phyloP scores from a whole-genome alignment of 2,113 vertebrate species.

The Thermophis baileyi region DNA sequence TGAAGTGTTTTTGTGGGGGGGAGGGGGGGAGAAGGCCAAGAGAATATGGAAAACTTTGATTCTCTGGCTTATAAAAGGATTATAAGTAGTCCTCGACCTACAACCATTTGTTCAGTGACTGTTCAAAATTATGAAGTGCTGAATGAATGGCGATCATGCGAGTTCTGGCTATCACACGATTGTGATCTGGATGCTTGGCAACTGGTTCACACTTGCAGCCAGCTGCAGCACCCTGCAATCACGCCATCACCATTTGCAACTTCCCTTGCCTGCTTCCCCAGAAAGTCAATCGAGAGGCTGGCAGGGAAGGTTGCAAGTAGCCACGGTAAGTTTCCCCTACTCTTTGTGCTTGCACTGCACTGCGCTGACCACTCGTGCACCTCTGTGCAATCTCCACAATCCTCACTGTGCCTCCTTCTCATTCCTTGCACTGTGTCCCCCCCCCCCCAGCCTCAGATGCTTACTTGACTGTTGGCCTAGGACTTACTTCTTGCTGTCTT shows the following conservation, averaged over 20 bases:
- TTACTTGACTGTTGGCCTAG: not conserved
- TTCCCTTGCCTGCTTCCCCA: not conserved
- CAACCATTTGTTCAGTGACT: not conserved
- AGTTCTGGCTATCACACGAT: not conserved
- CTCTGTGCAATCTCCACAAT: not conserved
- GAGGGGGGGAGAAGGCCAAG: not conserved
- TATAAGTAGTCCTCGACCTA: not conserved
- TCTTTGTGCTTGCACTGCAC: not conserved
- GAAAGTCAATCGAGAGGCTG: not conserved
- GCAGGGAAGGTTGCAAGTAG: not conserved
- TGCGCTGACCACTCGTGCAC: not conserved
- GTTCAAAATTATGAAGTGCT: not conserved
- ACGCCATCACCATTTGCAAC: not conserved
- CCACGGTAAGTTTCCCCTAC: not conserved
- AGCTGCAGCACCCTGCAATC: not conserved
- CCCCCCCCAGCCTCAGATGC: not conserved
- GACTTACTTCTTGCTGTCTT: not conserved
- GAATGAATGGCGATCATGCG: not conserved
- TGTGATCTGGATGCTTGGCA: not conserved
- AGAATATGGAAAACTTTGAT: not conserved
- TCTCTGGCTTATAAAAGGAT: not conserved
- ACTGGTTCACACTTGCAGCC: not conserved
- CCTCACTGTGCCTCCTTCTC: not conserved
- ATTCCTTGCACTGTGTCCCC: not conserved
- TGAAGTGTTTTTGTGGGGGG: not conserved